Evolutionary conservation across 2,113 vertebrate species (phyloP).

Genomic region (Epinephelus moara): DNA sequence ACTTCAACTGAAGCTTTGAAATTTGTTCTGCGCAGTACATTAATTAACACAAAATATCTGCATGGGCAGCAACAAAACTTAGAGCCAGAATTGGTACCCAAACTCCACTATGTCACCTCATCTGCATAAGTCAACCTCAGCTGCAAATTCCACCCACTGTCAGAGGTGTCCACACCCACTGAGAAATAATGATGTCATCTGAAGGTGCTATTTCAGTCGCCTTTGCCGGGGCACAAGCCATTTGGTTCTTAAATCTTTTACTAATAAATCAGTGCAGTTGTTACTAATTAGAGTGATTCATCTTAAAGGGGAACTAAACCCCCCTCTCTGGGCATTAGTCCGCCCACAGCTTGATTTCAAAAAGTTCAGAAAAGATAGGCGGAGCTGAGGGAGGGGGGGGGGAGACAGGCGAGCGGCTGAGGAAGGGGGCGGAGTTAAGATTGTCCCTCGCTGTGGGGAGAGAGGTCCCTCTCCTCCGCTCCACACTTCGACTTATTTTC

Average conservation of each 20-base stretch:
- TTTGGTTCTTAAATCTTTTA: background rate
- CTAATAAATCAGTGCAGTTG: background rate
- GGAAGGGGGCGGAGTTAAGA: no score
- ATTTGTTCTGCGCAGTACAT: background rate
- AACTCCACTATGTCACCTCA: background rate
- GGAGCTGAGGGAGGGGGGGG: no score
- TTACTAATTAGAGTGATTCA: background rate
- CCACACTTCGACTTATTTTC: no score
- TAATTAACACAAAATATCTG: background rate
- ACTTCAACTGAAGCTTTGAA: background rate
- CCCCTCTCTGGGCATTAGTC: no score
- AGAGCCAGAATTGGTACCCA: background rate
- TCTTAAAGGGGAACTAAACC: no score
- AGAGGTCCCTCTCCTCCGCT: no score
- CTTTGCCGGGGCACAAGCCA: background rate
- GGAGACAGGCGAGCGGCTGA: no score
- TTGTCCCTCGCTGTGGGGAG: no score
- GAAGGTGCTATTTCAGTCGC: background rate
- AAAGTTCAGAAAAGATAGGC: no score
- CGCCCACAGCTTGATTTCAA: no score
- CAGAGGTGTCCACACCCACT: background rate
- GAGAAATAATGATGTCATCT: background rate
- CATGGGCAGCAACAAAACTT: background rate
- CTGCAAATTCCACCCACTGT: background rate
- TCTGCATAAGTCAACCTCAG: background rate